phyloP scores from a whole-genome alignment of 2,888 invertebrate species.

The Diaprepes abbreviatus region DNA sequence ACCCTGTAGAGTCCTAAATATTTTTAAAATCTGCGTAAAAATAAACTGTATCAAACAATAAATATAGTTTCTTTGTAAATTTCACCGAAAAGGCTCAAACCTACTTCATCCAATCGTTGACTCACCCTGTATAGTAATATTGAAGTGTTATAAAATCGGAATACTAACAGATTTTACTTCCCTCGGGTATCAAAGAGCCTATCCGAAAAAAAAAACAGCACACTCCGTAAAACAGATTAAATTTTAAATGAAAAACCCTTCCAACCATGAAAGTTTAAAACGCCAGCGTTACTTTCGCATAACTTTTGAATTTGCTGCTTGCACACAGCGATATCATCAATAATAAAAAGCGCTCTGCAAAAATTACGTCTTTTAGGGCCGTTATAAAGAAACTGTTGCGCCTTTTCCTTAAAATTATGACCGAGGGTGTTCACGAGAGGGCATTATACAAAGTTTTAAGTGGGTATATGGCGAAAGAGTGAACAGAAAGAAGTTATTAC shows the following conservation, averaged over 20 bases:
- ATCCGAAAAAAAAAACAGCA: neutral
- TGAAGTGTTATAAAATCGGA: no score
- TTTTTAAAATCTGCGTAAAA: no score
- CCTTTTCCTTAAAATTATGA: conserved; percentile 26
- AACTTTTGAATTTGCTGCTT: conserved; percentile 35
- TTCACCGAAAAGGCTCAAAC: no score
- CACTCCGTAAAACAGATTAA: conserved; percentile 18
- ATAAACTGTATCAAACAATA: no score
- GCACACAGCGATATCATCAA: conserved; percentile 36
- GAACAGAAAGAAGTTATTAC: neutral
- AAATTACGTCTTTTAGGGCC: conserved; percentile 30
- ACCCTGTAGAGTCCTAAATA: no score
- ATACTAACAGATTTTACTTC: no score
- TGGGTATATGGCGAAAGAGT: conserved; percentile 13
- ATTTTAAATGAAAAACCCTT: conserved; percentile 31
- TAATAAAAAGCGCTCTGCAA: conserved; percentile 34
- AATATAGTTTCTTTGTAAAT: no score
- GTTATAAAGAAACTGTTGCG: conserved; percentile 44
- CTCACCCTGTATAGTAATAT: no score
- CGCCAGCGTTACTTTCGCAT: conserved; percentile 20
- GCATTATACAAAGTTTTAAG: conserved; percentile 14
- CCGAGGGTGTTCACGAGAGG: neutral
- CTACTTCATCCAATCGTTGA: no score
- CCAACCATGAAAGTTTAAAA: conserved; percentile 19
- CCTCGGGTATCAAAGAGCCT: neutral